phyloP scores from a whole-genome alignment of 2,797 vertebrate genomes.

The Sebastiscus tertius region DNA sequence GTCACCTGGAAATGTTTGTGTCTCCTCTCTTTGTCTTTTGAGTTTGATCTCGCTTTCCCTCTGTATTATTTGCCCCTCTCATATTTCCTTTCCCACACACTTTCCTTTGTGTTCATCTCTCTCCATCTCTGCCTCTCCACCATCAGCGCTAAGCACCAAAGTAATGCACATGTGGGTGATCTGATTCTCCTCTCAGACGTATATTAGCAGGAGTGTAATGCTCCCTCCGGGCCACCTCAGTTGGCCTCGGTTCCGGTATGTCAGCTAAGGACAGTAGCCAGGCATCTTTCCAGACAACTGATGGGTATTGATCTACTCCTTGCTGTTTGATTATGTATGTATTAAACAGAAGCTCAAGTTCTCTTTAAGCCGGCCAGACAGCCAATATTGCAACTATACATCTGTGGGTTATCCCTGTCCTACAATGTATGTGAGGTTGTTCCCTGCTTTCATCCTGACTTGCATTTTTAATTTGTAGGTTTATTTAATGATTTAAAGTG shows the following conservation, averaged over 20 bases:
- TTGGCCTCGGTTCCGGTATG: constrained; percentile 41
- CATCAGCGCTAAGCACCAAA: constrained; percentile 21
- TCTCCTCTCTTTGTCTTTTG: neutral
- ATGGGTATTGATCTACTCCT: constrained; percentile 65
- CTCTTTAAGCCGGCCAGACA: constrained; percentile 3
- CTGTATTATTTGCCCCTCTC: constrained; percentile 23
- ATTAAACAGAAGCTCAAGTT: constrained; percentile 40
- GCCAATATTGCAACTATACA: neutral
- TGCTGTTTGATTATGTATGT: constrained; percentile 46
- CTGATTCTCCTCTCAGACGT: constrained; percentile 50
- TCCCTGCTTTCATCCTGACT: neutral
- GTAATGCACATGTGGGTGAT: constrained; percentile 52
- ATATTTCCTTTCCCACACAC: constrained; percentile 48
- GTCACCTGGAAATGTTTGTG: constrained; percentile 21
- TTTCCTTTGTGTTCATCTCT: constrained; percentile 19
- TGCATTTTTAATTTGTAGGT: neutral
- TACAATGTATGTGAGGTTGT: neutral
- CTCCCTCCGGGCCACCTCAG: constrained; percentile 39
- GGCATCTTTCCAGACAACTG: constrained; percentile 46
- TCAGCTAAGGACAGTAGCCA: constrained; percentile 37
- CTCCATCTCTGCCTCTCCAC: constrained; percentile 26
- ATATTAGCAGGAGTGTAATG: constrained; percentile 44
- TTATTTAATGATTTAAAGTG: constrained; percentile 7
- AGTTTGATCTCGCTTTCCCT: neutral
- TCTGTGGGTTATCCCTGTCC: neutral